Conservation (phyloP, 2,113 vertebrate species). For the Catharus fuscescens region DNA sequence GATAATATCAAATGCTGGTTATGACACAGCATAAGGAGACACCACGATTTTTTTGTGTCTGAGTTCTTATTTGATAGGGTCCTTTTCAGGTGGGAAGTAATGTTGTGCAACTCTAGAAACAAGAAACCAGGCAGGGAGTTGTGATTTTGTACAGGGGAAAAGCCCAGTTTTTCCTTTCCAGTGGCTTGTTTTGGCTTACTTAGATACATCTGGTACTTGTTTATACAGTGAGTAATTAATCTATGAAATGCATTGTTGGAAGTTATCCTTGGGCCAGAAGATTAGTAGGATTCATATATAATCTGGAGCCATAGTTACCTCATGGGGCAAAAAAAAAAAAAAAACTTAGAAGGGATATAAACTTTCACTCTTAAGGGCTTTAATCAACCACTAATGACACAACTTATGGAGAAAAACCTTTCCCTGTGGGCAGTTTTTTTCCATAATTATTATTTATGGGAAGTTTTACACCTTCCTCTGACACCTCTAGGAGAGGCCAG, state of each 20-base stretch:
- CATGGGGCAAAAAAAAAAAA: background rate
- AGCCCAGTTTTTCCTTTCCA: background rate
- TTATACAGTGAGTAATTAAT: conserved; percentile 15
- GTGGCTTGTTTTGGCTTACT: background rate
- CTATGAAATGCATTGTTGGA: conserved; percentile 15
- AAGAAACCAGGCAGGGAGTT: background rate
- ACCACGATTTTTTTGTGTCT: background rate
- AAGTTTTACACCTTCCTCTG: conserved; percentile 24
- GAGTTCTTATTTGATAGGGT: background rate
- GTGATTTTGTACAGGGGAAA: background rate
- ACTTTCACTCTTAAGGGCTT: conserved; percentile 2
- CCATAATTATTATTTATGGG: conserved; percentile 53
- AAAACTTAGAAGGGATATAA: conserved; percentile 21
- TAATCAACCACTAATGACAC: conserved; percentile 39
- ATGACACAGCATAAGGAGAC: background rate
- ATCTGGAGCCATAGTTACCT: conserved; percentile 14
- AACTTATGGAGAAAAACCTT: background rate
- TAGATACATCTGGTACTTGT: conserved; percentile 47
- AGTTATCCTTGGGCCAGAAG: conserved; percentile 41
- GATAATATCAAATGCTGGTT: background rate
- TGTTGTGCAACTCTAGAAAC: background rate
- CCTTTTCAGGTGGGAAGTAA: background rate
- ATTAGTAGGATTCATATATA: conserved; percentile 32
- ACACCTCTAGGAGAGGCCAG: conserved; percentile 3
- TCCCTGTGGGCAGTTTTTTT: conserved; percentile 6